Evolutionary conservation across 2,888 invertebrate species (phyloP), one percentile per base, ranked within the genome.

Genomic region (Octodonta nipae): DNA sequence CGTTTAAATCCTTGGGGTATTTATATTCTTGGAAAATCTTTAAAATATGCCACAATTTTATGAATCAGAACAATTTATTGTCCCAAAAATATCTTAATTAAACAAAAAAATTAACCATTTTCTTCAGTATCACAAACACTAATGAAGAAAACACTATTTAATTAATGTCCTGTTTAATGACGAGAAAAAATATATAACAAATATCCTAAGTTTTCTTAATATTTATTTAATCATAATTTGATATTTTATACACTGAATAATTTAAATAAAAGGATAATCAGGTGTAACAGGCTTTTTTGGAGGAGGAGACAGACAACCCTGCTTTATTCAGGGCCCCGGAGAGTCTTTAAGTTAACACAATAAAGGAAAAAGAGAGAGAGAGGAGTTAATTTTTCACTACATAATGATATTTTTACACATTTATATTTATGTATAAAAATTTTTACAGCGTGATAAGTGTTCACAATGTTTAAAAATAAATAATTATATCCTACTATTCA

Each of bases 391-490:
- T 35, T 47, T 34, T 45, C 43, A 48, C 43, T 46, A 49, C 43
- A 47, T 47, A 41, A 33, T 38, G 42, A 42, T 44, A 44, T 50
- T 54, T 52, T 52, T 54, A 55, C 56, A 56, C 50, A n/a, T 52
- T 53, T 58, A 56, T 56, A 55, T 56, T 58, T 53, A 54, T 56
- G 55, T 57, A 58, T 56, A 58, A 58, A 58, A 56, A 54, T 50
- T 49, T 52, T 54, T 56, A 22, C 11, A n/a, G n/a, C n/a, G n/a
- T n/a, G n/a, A n/a, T n/a, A n/a, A n/a, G n/a, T n/a, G n/a, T n/a
- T n/a, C n/a, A n/a, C n/a, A n/a, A n/a, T n/a, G n/a, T n/a, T n/a
- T n/a, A n/a, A n/a, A n/a, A n/a, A n/a, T n/a, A n/a, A n/a, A n/a
- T n/a, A n/a, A n/a, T n/a, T 56, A 56, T n/a, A n/a, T n/a, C n/a